Base-by-base conservation (phyloP, 2,888 invertebrate species). In the Pollenia labialis region DNA sequence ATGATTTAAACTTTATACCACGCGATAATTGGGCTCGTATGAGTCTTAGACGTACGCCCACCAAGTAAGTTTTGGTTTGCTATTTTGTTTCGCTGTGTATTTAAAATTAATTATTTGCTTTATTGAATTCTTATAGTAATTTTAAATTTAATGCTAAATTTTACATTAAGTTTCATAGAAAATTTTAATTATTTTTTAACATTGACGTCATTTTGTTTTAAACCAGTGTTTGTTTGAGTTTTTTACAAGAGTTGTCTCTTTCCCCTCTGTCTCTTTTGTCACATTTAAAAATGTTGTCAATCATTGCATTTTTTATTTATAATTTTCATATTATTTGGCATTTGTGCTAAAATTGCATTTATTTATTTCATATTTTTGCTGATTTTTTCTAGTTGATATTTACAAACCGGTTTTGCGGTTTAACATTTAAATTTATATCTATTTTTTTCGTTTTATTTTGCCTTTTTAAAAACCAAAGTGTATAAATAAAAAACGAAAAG, bases 1-100 rank as follows among this genome's bases (percentile, higher is more conserved):
- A 95, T 89, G 95, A 95, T 87, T 92, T 94, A 88, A 94, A 93
- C 89, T 94, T 94, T 54, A 94, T 97, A 89, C 96, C 96, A 90
- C 95, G 97, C 91, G 96, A 97, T 92, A 96, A 97, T 76, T 97
- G 97, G 97, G 95, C 97, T 62, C 94, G 97, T 90, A 97, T 97
- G 68, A 97, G 97, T 91, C 94, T 97, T 72, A 94, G 97, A 91
- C 95, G 97, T 92, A 96, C 97, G 66, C 96, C 97, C 85, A 95
- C 97, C 89, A 97, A 96, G 97, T 97, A 94, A 90, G 89, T 88
- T 62, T 32, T 60, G 42, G 0, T 11, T 18, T 46, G 8, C 4
- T 56, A 54, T 42, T 48, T 46, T 46, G 14, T n/a, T 58, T 46
- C 10, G 11, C 0, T 6, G 32, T 32, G 32, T 32, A 32, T 48